A percentile compares a stretch with the other conserved stretches of the same genome.
Conservation (phyloP, 2,888 invertebrate genomes). For the Eupithecia vulgata region DNA sequence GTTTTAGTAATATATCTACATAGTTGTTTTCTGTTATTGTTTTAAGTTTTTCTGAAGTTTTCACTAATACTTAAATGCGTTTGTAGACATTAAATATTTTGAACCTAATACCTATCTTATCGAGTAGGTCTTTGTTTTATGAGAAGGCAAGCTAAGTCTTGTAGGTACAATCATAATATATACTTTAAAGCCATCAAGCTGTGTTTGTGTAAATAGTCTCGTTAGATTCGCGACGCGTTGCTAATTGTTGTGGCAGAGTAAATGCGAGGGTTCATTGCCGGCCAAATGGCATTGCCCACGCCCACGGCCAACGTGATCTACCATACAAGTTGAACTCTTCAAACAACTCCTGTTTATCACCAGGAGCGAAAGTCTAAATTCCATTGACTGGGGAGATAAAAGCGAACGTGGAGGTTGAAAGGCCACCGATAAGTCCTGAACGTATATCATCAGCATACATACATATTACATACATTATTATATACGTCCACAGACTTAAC, state of each 20-base stretch:
- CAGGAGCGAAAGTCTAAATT: background rate
- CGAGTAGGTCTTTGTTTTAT: slow-evolving; percentile 4
- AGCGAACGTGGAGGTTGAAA: background rate
- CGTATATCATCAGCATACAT: background rate
- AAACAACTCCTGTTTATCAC: background rate
- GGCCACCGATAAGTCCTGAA: background rate
- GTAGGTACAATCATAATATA: background rate
- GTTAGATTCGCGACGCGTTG: slow-evolving; percentile 67
- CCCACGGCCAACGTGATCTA: slow-evolving; percentile 55
- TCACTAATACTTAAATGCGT: background rate
- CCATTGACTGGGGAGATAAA: background rate
- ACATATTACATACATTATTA: no score
- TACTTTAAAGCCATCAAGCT: slow-evolving; percentile 41
- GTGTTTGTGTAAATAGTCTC: slow-evolving; percentile 58
- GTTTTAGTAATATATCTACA: background rate
- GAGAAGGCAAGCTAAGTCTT: background rate
- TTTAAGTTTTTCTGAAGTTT: no score
- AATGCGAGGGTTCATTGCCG: slow-evolving; percentile 81
- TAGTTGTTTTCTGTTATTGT: background rate
- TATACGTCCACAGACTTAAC: no score
- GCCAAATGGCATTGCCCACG: slow-evolving; percentile 68
- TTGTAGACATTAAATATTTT: background rate
- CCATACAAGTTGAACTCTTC: slow-evolving; percentile 14
- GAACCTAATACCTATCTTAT: background rate
- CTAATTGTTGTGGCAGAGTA: slow-evolving; percentile 80